Evolutionary conservation across 2,113 vertebrate genomes (phyloP), one percentile per base, ranked within the genome.

Genomic region (Herpailurus yagouaroundi): DNA sequence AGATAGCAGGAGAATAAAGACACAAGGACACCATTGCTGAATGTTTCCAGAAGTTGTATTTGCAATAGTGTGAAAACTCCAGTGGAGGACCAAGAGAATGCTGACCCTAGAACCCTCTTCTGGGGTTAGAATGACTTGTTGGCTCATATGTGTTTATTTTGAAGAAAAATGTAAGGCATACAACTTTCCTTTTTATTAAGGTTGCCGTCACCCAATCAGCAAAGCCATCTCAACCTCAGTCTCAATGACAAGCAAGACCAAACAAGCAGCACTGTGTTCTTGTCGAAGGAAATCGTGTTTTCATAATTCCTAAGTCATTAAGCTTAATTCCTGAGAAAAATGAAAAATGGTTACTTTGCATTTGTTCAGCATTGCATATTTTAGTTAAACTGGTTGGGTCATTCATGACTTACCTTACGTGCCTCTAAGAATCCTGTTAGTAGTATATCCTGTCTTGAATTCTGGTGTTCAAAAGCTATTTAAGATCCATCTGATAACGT

Each of bases 321-420:
- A 91, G 86, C 15, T 74, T 79, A 89, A 92, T 82, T 94, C 3
- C 29, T 63, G 36, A 86, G 64, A 48, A 89, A 82, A 94, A 69
- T 50, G 27, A 19, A 80, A 85, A 50, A 27, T 57, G 14, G 1
- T 4, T 29, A 13, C 77, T 55, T 91, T 94, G 1, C 64, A 5
- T 96, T 85, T 74, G 50, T 68, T 73, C 3, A 7, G 16, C 29
- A 76, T 60, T 85, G 25, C 1, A 2, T 87, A 48, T 86, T 69
- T 85, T 97, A 66, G 19, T 87, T 84, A 91, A 83, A 45, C n/a
- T 15, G 15, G n/a, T 29, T 85, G 86, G 7, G 23, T 91, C 36
- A 55, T 82, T 8, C 10, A 19, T 91, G 41, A 21, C 13, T 25
- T 94, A 57, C 5, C n/a, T 45, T 38, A 3, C 12, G 19, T 71